These are phyloP conservation scores for Anser cygnoides DNA, from an alignment of 2,113 vertebrate species.

Conservation along the genomic window DNA sequence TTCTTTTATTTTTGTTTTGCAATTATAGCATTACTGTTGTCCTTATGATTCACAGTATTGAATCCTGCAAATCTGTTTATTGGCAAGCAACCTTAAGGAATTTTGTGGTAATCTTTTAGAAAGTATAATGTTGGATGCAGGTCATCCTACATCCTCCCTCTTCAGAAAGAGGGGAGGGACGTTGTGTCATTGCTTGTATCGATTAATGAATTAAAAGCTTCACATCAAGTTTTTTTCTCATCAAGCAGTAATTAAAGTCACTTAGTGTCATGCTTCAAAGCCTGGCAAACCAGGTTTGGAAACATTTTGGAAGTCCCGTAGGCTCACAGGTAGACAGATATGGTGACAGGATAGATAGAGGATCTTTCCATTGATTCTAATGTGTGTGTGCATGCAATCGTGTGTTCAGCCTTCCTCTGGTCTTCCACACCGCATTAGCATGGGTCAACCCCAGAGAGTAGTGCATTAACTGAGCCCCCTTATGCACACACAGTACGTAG, in stretches of 20 bases:
- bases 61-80: background rate
- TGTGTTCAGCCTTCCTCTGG: background rate
- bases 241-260: background rate
- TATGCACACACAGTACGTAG: too few relatives aligned
- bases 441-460: fast-evolving
- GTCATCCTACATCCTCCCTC: background rate
- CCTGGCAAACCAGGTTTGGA: background rate
- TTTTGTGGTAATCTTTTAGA: background rate
- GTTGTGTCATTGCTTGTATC: background rate
- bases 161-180: background rate
- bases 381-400: background rate
- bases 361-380: background rate
- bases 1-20: background rate
- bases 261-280: background rate
- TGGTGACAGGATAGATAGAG: background rate
- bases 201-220: background rate
- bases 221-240: background rate
- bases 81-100: background rate
- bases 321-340: background rate
- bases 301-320: background rate
- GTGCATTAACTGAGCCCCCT: background rate
- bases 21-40: background rate
- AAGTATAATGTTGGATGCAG: background rate
- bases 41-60: background rate
- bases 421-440: background rate